Evolutionary conservation across 2,797 vertebrate genomes (phyloP).

Genomic region (Pelodytes ibericus): DNA sequence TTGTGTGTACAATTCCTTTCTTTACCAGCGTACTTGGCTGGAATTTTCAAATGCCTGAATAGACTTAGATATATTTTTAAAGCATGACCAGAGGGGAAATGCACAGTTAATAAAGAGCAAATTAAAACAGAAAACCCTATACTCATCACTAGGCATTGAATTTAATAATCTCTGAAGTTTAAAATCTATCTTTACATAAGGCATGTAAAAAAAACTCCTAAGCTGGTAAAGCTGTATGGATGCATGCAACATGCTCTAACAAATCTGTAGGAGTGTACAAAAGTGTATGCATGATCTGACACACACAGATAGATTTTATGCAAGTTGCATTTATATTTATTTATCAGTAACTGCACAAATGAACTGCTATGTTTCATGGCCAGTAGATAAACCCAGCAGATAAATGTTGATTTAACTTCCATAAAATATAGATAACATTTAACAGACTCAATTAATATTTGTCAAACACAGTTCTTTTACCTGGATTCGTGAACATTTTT

Average conservation of each 20-base stretch:
- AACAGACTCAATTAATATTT: conserved; percentile 66
- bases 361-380: background rate
- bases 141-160: conserved; percentile 31
- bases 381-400: conserved; percentile 26
- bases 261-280: background rate
- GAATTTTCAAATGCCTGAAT: conserved; percentile 30
- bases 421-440: conserved; percentile 31
- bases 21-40: conserved; percentile 56
- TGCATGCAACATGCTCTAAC: conserved; percentile 16
- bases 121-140: conserved; percentile 7
- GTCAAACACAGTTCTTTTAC: conserved; percentile 65
- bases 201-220: background rate
- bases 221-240: background rate
- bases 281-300: background rate
- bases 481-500: conserved; percentile 60
- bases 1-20: conserved; percentile 62
- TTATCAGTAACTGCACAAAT: background rate
- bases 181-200: conserved; percentile 8
- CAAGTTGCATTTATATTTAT: background rate
- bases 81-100: conserved; percentile 43
- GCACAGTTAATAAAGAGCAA: conserved; percentile 62
- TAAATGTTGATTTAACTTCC: conserved; percentile 37
- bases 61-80: conserved; percentile 50
- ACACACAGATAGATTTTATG: background rate
- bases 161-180: conserved; percentile 27